Percentiles rank a stretch among this genome's conserved stretches.
These are phyloP conservation scores for Labrus mixtus DNA, from an alignment of 2,113 vertebrate species.

Conservation along the genomic window DNA sequence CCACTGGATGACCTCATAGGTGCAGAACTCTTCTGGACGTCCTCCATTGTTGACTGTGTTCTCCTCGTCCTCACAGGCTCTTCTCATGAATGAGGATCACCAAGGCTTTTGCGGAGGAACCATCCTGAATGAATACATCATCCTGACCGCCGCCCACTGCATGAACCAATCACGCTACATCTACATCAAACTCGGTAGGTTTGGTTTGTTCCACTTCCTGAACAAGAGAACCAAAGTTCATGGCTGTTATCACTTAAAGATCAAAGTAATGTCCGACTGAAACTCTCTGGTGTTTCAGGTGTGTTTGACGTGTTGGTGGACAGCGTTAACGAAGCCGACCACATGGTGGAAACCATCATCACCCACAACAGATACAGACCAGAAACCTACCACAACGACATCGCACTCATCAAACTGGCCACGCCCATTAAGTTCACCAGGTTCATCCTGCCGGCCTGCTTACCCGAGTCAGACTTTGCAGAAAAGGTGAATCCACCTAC, in stretches of 20 bases:
- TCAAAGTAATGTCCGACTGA: too few relatives aligned
- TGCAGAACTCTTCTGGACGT: too few relatives aligned
- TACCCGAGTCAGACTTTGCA: conserved; percentile 89
- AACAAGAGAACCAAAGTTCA: too few relatives aligned
- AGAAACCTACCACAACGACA: conserved; percentile 89
- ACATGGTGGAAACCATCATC: conserved; percentile 80
- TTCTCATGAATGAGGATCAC: conserved; percentile 85
- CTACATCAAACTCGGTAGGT: conserved; percentile 88
- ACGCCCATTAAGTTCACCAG: conserved; percentile 84
- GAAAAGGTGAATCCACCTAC: conserved; percentile 74
- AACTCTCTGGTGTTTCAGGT: conserved; percentile 77
- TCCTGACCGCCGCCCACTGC: conserved; percentile 94
- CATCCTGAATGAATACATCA: conserved; percentile 85
- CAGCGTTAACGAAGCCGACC: conserved; percentile 76
- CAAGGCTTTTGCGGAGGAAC: conserved; percentile 93
- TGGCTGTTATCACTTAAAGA: too few relatives aligned
- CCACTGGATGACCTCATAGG: too few relatives aligned
- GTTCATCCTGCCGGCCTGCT: conserved; percentile 89
- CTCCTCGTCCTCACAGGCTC: conserved; percentile 80
- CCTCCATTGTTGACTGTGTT: too few relatives aligned
- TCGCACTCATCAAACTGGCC: conserved; percentile 89
- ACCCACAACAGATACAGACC: conserved; percentile 81
- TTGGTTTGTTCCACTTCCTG: too few relatives aligned
- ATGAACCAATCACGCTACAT: conserved; percentile 86
- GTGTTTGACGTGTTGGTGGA: conserved; percentile 82